Evolutionary conservation across 2,888 invertebrate species (phyloP).

Genomic region (Leucophenga maculata): DNA sequence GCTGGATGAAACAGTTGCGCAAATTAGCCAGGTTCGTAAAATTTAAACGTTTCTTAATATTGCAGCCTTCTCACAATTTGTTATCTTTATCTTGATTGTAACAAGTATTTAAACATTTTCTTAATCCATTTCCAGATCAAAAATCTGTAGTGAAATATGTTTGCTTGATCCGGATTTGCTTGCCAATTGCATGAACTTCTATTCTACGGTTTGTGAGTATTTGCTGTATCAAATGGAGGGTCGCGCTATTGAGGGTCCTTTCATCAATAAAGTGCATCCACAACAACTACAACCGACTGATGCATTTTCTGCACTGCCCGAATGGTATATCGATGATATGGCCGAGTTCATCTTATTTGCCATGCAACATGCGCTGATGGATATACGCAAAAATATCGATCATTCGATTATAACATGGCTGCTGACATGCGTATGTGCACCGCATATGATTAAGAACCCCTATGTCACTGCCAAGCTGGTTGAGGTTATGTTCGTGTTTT

Average conservation of each 20-base stretch:
- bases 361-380: slow-evolving; percentile 83
- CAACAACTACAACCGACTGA: slow-evolving; percentile 78
- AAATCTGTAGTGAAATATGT: slow-evolving; percentile 92
- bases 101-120: too few species aligned
- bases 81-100: too few species aligned
- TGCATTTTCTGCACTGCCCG: slow-evolving; percentile 92
- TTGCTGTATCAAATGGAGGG: slow-evolving; percentile 79
- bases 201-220: slow-evolving; percentile 87
- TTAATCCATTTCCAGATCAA: slow-evolving; percentile 76
- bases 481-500: slow-evolving; percentile 88
- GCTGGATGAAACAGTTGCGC: slow-evolving; percentile 91
- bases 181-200: slow-evolving; percentile 88
- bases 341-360: slow-evolving; percentile 95
- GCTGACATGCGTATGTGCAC: slow-evolving; percentile 90
- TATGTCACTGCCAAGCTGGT: slow-evolving; percentile 97
- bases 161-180: slow-evolving; percentile 88
- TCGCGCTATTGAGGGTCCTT: slow-evolving; percentile 73
- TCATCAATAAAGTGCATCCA: slow-evolving; percentile 74
- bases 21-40: slow-evolving; percentile 77
- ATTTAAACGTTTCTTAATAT: too few species aligned
- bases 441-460: slow-evolving; percentile 94
- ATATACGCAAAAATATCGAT: slow-evolving; percentile 83
- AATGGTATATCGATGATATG: slow-evolving; percentile 98
- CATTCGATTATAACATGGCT: slow-evolving; percentile 90
- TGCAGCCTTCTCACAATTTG: too few species aligned